Evolutionary conservation across 2,888 invertebrate genomes (phyloP), one percentile per base, ranked within the genome.

Genomic region (Nycteola revayana): DNA sequence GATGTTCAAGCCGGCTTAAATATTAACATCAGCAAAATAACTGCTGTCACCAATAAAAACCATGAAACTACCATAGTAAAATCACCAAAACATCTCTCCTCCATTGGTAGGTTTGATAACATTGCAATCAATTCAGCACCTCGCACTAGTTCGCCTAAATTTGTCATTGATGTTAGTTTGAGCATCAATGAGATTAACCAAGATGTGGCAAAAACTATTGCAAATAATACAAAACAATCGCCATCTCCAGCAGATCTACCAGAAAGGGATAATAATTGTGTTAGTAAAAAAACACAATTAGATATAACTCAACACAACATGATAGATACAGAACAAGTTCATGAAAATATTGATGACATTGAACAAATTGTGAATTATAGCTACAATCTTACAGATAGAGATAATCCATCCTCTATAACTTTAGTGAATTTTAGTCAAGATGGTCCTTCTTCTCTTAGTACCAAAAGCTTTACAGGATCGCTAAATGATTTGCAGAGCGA

Each of bases 401-500:
- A 69, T 35, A 54, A 66, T 32, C 36, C 47, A 1, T 31, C 57
- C 4, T 41, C 55, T 7, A 62, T 37, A 51, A 66, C 21, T 57
- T 70, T 21, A 42, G 59, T 3, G 65, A 66, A 58, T 28, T 39
- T 66, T 10, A 60, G 53, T 35, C 61, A 67, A 25, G 75, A 77
- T 51, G 77, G 73, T 1, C 76, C 74, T 20, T 49, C 75, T 6
- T 83, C 83, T 2, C 57, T 83, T 1, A 71, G 69, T 42, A 62
- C 77, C 6, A 81, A 89, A 66, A 79, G 86, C 66, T 76, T 84
- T 55, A 67, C 89, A 4, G 89, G 89, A 1, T 89, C 89, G n/a
- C 67, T 89, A 0, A 80, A 81, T 45, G 76, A 89, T 43, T 67
- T 89, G 30, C 75, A 85, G 35, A 73, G 69, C 7, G 77, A 79